Conservation (phyloP, 2,113 vertebrate genomes). For the Neodon shergylaensis region DNA sequence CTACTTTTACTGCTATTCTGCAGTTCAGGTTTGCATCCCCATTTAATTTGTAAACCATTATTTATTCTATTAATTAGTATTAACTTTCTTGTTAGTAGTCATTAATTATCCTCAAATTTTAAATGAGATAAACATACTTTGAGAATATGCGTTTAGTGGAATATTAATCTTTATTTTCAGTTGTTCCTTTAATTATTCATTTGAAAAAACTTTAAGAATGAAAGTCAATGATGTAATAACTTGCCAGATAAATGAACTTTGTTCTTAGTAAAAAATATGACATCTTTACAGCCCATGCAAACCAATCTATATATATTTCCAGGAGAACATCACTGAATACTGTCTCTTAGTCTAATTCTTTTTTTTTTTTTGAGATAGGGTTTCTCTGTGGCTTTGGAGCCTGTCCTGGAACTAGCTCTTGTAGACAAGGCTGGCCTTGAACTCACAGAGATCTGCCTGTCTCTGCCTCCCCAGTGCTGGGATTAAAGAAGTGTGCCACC, state of each 20-base stretch:
- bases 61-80: constrained; percentile 74
- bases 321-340: constrained; percentile 27
- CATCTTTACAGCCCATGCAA: constrained; percentile 44
- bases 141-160: constrained; percentile 40
- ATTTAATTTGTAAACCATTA: constrained; percentile 74
- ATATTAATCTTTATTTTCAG: constrained; percentile 63
- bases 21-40: constrained; percentile 63
- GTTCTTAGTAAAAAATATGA: constrained; percentile 52
- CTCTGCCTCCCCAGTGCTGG: no score
- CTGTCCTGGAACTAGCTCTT: no score
- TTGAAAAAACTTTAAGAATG: constrained; percentile 56
- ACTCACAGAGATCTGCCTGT: no score
- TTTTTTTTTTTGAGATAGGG: no score
- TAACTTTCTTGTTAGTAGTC: constrained; percentile 67
- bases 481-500: no score
- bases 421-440: no score
- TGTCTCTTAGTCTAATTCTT: constrained; percentile 58
- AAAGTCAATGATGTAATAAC: constrained; percentile 4
- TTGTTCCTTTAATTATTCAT: constrained; percentile 67
- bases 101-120: constrained; percentile 74
- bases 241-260: not conserved
- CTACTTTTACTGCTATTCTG: constrained; percentile 62
- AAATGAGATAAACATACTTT: constrained; percentile 63
- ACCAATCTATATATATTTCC: constrained; percentile 66
- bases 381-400: no score